These are phyloP conservation scores for Gallinago paraguaiae DNA, from an alignment of 2,113 vertebrate genomes.

Conservation along the genomic window DNA sequence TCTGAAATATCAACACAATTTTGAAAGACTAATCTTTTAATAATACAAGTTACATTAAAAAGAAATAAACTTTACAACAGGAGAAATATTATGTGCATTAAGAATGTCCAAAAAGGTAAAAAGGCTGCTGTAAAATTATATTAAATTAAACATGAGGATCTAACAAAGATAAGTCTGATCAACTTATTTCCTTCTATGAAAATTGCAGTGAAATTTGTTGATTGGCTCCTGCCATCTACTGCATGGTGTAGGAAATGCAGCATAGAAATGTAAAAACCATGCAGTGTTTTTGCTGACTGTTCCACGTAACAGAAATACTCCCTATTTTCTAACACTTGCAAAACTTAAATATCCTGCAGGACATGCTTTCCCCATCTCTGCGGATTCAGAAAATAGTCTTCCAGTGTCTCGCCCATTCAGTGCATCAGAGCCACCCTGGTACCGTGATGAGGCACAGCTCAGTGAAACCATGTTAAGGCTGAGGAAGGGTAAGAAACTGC, in stretches of 20 bases:
- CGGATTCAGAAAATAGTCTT: neutral
- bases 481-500: neutral
- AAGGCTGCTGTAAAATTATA: neutral
- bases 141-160: slow-evolving; percentile 31
- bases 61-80: neutral
- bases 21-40: slow-evolving; percentile 44
- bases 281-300: neutral
- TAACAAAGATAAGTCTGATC: neutral
- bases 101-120: neutral
- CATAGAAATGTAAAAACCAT: neutral
- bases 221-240: slow-evolving; percentile 62
- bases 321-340: neutral
- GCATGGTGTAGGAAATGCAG: neutral
- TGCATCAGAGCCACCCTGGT: neutral
- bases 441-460: neutral
- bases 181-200: neutral
- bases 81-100: neutral
- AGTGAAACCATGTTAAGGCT: neutral
- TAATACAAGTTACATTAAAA: slow-evolving; percentile 33
- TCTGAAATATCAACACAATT: neutral
- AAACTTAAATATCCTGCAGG: neutral
- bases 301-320: neutral
- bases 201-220: neutral
- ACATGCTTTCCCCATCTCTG: neutral
- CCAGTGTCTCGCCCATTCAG: neutral